Conservation (phyloP, 2,797 vertebrate genomes). For the Tangara arthus region DNA sequence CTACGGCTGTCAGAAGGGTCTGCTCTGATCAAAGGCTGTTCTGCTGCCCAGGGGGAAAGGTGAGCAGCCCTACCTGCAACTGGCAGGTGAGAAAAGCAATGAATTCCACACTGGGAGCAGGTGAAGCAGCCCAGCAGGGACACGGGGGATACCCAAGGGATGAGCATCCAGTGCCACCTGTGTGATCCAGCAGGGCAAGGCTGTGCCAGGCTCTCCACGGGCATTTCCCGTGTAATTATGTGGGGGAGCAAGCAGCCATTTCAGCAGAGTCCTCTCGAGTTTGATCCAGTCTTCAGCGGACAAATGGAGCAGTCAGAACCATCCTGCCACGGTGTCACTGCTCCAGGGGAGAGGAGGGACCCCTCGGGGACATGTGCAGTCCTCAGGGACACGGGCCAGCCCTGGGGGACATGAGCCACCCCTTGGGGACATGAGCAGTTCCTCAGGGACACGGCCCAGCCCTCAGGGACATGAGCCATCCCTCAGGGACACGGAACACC, state of each 20-base stretch:
- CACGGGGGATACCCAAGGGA: rapidly evolving
- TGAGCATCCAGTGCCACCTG: not conserved
- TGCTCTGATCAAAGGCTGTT: not conserved
- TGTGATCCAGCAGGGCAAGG: too few relatives aligned
- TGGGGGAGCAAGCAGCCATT: not conserved
- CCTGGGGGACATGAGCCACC: rapidly evolving
- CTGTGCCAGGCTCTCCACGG: rapidly evolving
- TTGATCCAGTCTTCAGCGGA: not conserved
- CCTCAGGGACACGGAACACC: too few relatives aligned
- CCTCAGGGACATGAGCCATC: too few relatives aligned
- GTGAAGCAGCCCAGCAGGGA: not conserved
- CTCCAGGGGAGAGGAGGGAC: rapidly evolving
- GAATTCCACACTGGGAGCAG: not conserved
- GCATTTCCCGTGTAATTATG: not conserved
- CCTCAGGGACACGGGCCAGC: rapidly evolving
- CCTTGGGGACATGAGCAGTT: rapidly evolving
- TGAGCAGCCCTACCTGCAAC: not conserved
- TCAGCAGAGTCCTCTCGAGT: rapidly evolving
- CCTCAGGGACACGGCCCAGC: rapidly evolving
- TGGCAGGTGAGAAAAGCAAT: not conserved
- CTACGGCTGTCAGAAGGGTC: not conserved
- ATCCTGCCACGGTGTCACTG: rapidly evolving
- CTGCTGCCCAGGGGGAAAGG: not conserved
- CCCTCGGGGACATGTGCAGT: rapidly evolving
- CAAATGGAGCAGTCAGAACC: not conserved